Evolutionary conservation across 2,113 vertebrate genomes (phyloP), one percentile per base, ranked within the genome.

Genomic region (Morphnarchus princeps): DNA sequence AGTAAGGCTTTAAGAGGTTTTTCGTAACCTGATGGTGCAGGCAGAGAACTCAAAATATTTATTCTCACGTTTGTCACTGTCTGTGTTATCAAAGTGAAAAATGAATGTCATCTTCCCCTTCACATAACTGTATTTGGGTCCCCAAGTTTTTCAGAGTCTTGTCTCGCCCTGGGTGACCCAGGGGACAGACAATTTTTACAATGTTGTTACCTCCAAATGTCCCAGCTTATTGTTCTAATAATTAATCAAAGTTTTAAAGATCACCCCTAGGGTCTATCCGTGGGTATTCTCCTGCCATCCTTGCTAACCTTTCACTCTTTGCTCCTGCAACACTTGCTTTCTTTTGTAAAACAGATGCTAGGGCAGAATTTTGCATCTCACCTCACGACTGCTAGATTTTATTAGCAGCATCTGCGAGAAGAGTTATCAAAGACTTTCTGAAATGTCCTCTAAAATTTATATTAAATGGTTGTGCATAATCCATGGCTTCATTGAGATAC

Each of bases 141-240:
- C 22, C 38, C 32, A 71, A 17, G 13, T 78, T 66, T 83, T 87
- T 73, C 59, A 47, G 86, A 43, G 65, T 24, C 6, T 65, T 55
- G 1, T 55, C 62, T 90, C 0, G 0, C 31, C 25, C 26, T 57
- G 29, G 21, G 15, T 87, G 47, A 74, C 15, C 36, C 52, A 71
- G 26, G 3, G 29, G 22, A 1, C 26, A 86, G 52, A 70, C 18
- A 65, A 78, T 81, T 81, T 59, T 62, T 32, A 26, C 24, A 15
- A 32, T 16, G 11, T 58, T 55, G 4, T 63, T 74, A 84, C 3
- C 2, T 82, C 47, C 43, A 36, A 65, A 79, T 38, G 13, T 55
- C 31, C 49, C 54, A 79, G 18, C 5, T 84, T 34, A 69, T 43
- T 67, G 49, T 57, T 93, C 21, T 82, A 69, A 82, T 71, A 71